These are phyloP conservation scores for Dascillus cervinus DNA, from an alignment of 2,888 invertebrate genomes.

Conservation along the genomic window DNA sequence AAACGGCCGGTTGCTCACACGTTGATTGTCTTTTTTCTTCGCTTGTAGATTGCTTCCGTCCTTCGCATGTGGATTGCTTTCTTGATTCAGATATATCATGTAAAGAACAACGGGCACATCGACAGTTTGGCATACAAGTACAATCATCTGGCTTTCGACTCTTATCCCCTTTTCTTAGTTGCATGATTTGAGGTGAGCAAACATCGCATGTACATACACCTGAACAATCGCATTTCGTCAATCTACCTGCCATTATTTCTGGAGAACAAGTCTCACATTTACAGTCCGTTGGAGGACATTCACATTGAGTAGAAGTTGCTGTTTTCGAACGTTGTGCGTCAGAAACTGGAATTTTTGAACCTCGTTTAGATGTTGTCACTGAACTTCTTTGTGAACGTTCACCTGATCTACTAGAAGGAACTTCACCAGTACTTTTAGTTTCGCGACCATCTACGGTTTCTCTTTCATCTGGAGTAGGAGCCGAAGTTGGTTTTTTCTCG, in stretches of 20 bases:
- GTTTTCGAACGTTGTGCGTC: not conserved
- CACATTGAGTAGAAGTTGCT: slow-evolving; percentile 1
- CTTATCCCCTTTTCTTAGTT: not conserved
- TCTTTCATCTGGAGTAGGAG: not conserved
- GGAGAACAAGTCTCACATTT: slow-evolving; percentile 2
- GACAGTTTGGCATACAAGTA: slow-evolving; percentile 4
- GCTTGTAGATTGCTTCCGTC: no score
- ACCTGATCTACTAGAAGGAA: not conserved
- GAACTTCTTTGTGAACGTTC: no score
- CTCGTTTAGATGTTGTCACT: no score
- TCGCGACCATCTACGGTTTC: not conserved
- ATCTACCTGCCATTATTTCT: slow-evolving; percentile 3
- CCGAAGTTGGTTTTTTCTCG: not conserved
- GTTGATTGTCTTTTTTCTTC: not conserved
- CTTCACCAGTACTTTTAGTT: not conserved
- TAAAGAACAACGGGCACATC: slow-evolving; percentile 1
- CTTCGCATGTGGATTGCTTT: no score
- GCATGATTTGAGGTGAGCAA: not conserved
- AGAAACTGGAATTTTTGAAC: slow-evolving; percentile 3
- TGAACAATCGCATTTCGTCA: not conserved
- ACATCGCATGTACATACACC: not conserved
- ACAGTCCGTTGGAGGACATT: slow-evolving; percentile 2
- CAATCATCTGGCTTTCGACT: slow-evolving; percentile 1
- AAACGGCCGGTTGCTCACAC: not conserved
- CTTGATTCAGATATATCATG: no score